Conservation (phyloP, 1,140 invertebrate species). For the Micrasema minimum region DNA sequence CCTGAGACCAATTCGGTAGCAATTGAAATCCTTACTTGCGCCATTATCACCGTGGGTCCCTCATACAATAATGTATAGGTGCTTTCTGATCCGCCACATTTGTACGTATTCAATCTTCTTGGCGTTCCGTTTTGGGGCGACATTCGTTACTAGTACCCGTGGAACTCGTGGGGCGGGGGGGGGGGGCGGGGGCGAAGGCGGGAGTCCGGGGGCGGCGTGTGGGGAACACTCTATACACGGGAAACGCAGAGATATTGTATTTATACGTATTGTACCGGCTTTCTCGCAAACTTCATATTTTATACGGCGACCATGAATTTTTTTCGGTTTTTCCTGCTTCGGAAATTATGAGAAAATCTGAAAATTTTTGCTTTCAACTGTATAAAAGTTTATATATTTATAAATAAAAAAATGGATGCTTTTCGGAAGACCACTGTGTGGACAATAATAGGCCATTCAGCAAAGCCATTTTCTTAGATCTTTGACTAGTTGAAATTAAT, state of each 20-base stretch:
- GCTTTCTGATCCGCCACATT: constrained; percentile 55
- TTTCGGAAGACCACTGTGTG: too few species aligned
- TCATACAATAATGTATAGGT: constrained; percentile 53
- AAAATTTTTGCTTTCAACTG: too few species aligned
- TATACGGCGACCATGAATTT: constrained; percentile 7
- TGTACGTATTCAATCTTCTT: constrained; percentile 55
- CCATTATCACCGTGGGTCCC: constrained; percentile 28
- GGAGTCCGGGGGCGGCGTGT: not conserved
- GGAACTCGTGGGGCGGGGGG: not conserved
- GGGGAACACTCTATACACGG: constrained; percentile 39
- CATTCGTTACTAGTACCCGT: constrained; percentile 48
- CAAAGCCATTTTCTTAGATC: too few species aligned
- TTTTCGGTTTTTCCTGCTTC: too few species aligned
- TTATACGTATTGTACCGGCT: constrained; percentile 50
- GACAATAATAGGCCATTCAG: too few species aligned
- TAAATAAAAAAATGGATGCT: too few species aligned
- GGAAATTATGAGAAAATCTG: too few species aligned
- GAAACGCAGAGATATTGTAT: constrained; percentile 51
- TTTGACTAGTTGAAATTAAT: too few species aligned
- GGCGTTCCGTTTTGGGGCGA: constrained; percentile 54
- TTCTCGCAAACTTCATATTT: constrained; percentile 41
- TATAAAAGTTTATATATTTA: too few species aligned
- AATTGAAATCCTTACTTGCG: constrained; percentile 15
- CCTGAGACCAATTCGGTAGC: constrained; percentile 7
- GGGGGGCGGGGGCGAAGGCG: constrained; percentile 20